A percentile compares a stretch with the other conserved stretches of the same genome.
Evolutionary conservation across 1,140 invertebrate species (phyloP).

Genomic region (Holcopasites calliopsidis): DNA sequence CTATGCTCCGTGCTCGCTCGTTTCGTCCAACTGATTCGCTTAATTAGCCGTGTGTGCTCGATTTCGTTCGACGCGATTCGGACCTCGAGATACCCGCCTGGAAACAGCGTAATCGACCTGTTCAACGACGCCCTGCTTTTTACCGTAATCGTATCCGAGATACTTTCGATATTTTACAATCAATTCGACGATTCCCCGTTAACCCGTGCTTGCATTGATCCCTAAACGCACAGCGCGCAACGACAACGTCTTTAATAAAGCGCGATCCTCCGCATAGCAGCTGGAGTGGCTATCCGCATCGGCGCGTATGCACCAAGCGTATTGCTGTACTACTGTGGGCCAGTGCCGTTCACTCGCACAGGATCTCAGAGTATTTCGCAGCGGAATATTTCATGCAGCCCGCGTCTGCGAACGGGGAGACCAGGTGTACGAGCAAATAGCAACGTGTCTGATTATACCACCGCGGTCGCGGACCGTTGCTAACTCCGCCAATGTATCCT

Average conservation of each 20-base stretch:
- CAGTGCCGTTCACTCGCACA: not conserved
- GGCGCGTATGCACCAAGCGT: slow-evolving; percentile 27
- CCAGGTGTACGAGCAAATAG: not conserved
- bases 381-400: not conserved
- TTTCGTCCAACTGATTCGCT: too few species aligned
- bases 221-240: not conserved
- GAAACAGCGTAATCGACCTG: too few species aligned
- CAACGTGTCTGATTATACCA: not conserved
- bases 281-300: slow-evolving; percentile 19
- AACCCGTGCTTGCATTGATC: not conserved
- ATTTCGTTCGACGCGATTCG: too few species aligned
- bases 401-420: not conserved
- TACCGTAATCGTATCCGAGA: too few species aligned
- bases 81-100: too few species aligned
- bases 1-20: too few species aligned
- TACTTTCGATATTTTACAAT: too few species aligned
- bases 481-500: not conserved
- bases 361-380: not conserved
- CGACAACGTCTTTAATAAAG: slow-evolving; percentile 20
- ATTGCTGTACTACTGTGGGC: slow-evolving; percentile 19
- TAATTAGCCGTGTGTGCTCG: too few species aligned
- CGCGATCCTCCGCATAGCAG: slow-evolving; percentile 36
- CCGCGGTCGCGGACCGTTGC: not conserved
- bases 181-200: not conserved
- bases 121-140: too few species aligned